Conservation (phyloP, 37 sponge, comb jelly and placozoan genomes). For the Mnemiopsis leidyi region DNA sequence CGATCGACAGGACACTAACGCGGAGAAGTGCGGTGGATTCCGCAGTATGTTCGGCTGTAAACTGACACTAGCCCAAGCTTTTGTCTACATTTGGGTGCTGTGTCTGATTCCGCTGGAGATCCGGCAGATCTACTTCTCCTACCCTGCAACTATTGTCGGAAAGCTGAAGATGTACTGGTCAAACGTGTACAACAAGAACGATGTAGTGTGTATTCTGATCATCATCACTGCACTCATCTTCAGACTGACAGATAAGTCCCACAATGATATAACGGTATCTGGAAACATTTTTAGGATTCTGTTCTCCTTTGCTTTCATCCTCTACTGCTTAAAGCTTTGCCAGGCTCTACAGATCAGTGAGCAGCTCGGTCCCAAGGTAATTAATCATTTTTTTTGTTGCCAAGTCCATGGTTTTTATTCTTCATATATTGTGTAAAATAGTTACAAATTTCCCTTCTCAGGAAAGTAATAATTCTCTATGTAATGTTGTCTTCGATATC, state of each 20-base stretch:
- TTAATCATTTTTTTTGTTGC: not conserved
- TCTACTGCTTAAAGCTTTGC: not conserved
- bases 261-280: not conserved
- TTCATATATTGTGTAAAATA: too few species aligned
- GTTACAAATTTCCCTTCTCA: too few species aligned
- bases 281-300: not conserved
- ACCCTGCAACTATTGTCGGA: not conserved
- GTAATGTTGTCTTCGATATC: too few species aligned
- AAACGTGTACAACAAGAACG: slow-evolving; percentile 47
- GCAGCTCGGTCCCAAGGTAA: slow-evolving; percentile 3
- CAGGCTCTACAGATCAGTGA: slow-evolving; percentile 32
- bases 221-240: not conserved
- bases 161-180: slow-evolving; percentile 26
- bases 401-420: too few species aligned
- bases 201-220: not conserved
- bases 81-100: slow-evolving; percentile 38
- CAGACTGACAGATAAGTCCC: not conserved
- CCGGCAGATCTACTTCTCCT: slow-evolving; percentile 50
- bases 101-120: not conserved
- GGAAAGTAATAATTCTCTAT: too few species aligned
- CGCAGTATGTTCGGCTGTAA: not conserved
- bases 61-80: not conserved
- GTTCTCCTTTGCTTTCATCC: not conserved
- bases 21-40: not conserved
- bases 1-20: not conserved